Evolutionary conservation across 2,888 invertebrate genomes (phyloP).

Genomic region (Julus scandinavius): DNA sequence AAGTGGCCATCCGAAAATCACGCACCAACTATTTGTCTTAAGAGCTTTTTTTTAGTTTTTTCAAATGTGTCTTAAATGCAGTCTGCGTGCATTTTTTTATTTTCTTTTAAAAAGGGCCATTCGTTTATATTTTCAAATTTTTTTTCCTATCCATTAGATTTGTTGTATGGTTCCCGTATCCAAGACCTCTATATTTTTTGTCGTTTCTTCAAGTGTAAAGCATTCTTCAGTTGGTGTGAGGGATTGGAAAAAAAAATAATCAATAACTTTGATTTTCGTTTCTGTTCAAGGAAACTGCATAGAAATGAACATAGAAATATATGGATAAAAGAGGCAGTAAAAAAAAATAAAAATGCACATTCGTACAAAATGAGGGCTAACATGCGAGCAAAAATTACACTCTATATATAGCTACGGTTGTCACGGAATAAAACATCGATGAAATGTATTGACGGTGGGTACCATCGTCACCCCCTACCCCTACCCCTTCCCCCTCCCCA

Average conservation of each 20-base stretch:
- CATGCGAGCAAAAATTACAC: conserved; percentile 47
- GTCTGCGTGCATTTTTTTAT: background rate
- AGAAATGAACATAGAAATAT: conserved; percentile 15
- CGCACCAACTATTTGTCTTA: conserved; percentile 44
- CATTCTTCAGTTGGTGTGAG: conserved; percentile 39
- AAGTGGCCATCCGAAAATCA: conserved; percentile 45
- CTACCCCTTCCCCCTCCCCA: background rate
- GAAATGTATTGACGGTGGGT: conserved; percentile 47
- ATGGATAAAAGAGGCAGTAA: conserved; percentile 20
- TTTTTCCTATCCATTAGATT: conserved; percentile 46
- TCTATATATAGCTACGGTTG: conserved; percentile 38
- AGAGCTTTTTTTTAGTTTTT: background rate
- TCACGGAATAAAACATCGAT: conserved; percentile 48
- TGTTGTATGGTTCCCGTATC: conserved; percentile 7
- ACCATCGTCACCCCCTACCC: background rate
- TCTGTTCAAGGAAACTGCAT: conserved; percentile 10
- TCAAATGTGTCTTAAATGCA: conserved; percentile 14
- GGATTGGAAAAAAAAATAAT: conserved; percentile 47
- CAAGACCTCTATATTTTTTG: background rate
- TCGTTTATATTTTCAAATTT: conserved; percentile 47
- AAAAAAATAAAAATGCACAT: conserved; percentile 45
- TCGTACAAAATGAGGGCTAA: conserved; percentile 46
- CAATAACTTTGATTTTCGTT: conserved; percentile 52
- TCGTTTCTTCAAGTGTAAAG: conserved; percentile 27
- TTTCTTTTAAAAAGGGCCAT: background rate